Conservation (phyloP, 2,888 invertebrate species). For the Caenorhabditis sp. region DNA sequence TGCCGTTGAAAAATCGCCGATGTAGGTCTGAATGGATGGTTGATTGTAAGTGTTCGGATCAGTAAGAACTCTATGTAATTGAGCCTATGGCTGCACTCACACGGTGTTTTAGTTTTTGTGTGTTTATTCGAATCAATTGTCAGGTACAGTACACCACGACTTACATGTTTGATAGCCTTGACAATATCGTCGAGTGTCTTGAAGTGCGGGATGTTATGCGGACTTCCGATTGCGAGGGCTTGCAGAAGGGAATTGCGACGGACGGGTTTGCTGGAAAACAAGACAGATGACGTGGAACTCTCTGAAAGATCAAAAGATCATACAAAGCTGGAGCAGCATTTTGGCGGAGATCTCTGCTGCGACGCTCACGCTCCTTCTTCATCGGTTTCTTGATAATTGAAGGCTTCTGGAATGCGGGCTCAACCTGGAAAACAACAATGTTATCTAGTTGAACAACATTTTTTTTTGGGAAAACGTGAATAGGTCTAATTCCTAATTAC, state of each 20-base stretch:
- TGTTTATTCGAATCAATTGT: too few species aligned
- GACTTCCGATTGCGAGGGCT: conserved; percentile 81
- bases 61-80: conserved; percentile 12
- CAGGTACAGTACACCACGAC: too few species aligned
- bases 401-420: conserved; percentile 79
- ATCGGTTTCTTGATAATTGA: conserved; percentile 83
- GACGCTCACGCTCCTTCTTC: conserved; percentile 80
- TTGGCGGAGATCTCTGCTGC: conserved; percentile 76
- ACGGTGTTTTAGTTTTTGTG: neutral
- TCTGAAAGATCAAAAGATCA: too few species aligned
- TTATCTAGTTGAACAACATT: too few species aligned
- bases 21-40: conserved; percentile 57
- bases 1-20: conserved; percentile 65
- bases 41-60: conserved; percentile 4
- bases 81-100: neutral
- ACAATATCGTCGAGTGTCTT: conserved; percentile 82
- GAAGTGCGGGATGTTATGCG: conserved; percentile 82
- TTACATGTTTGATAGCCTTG: conserved; percentile 80
- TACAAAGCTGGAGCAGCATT: conserved; percentile 82
- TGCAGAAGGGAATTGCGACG: conserved; percentile 82
- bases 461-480: too few species aligned
- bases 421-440: conserved; percentile 66
- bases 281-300: too few species aligned
- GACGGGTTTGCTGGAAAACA: conserved; percentile 78
- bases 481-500: too few species aligned